Percentiles rank a stretch among this genome's conserved stretches.
Conservation (phyloP, 2,113 vertebrate genomes). For the Boulengeromyrus knoepffleri region DNA sequence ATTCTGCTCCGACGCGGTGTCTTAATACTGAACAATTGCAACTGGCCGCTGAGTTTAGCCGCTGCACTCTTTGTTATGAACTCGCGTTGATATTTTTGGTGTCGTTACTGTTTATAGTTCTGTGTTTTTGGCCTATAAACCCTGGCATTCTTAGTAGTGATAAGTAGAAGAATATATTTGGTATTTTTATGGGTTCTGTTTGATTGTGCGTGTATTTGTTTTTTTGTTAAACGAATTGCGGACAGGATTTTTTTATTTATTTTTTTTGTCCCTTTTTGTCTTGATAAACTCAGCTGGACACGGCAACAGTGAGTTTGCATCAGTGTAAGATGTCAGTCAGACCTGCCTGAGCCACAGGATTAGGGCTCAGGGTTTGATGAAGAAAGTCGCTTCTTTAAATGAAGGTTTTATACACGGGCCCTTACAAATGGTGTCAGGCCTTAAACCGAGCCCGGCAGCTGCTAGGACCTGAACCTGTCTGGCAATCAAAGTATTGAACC, state of each 20-base stretch:
- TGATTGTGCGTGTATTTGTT: neutral
- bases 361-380: neutral
- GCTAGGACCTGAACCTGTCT: neutral
- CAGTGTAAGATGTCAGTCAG: neutral
- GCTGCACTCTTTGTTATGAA: neutral
- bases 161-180: neutral
- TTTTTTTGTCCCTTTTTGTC: neutral
- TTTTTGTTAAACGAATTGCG: neutral
- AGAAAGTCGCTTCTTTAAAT: neutral
- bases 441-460: neutral
- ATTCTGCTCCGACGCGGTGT: neutral
- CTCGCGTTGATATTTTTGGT: neutral
- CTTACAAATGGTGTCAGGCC: neutral
- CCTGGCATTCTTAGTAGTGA: neutral
- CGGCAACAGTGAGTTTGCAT: neutral
- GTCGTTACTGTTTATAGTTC: neutral
- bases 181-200: neutral
- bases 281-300: neutral
- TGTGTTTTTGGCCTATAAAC: neutral
- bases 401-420: neutral
- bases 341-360: neutral
- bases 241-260: neutral
- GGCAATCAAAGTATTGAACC: constrained; percentile 6
- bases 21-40: neutral
- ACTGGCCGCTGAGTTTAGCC: neutral